Percentiles rank a stretch among this genome's conserved stretches.
phyloP scores from a whole-genome alignment of 1,140 invertebrate species.

The Drosophila teissieri region DNA sequence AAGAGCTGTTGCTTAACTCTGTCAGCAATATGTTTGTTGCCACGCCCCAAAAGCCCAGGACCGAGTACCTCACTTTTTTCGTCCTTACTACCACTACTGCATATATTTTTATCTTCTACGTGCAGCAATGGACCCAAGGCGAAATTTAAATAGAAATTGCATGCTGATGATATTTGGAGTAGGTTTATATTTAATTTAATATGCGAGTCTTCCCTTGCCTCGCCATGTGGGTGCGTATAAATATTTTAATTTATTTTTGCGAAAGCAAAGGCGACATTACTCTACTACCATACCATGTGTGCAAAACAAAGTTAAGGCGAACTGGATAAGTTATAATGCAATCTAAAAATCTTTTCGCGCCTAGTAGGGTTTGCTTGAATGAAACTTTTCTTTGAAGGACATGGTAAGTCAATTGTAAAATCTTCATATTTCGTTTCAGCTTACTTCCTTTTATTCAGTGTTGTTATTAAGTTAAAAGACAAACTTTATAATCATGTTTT shows the following conservation, averaged over 20 bases:
- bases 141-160: conserved; percentile 81
- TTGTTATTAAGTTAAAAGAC: too few relatives aligned
- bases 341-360: too few relatives aligned
- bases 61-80: conserved; percentile 21
- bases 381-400: too few relatives aligned
- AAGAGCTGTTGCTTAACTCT: conserved; percentile 65
- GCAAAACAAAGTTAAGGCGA: not conserved
- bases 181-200: conserved; percentile 81
- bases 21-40: conserved; percentile 75
- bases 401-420: too few relatives aligned
- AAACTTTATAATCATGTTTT: too few relatives aligned
- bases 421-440: too few relatives aligned
- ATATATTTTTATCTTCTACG: conserved; percentile 75
- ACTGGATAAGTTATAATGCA: too few relatives aligned
- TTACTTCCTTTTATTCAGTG: too few relatives aligned
- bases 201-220: conserved; percentile 33
- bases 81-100: conserved; percentile 25
- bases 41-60: conserved; percentile 36
- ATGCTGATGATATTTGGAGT: conserved; percentile 79
- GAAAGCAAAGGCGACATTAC: conserved; percentile 5
- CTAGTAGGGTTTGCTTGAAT: too few relatives aligned
- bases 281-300: not conserved
- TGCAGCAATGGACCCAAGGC: conserved; percentile 69
- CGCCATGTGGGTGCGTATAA: conserved; percentile 34
- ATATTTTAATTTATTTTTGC: conserved; percentile 70